These are phyloP conservation scores for Gouania willdenowi DNA, from an alignment of 2,797 vertebrate species.

Conservation along the genomic window DNA sequence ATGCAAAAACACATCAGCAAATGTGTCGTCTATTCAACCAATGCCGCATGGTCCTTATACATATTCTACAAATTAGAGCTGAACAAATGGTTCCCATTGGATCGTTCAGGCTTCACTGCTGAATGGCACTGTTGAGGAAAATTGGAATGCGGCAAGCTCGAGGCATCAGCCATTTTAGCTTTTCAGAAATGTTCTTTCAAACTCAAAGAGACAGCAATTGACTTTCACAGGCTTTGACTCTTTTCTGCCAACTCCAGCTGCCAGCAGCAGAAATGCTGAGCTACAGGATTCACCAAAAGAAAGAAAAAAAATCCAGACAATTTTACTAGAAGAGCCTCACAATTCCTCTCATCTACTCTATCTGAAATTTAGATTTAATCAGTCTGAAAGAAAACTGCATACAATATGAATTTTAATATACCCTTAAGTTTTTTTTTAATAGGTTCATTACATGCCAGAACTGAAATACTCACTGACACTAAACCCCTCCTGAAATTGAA, in stretches of 20 bases:
- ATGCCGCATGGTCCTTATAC: conserved; percentile 33
- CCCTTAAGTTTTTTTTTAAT: conserved; percentile 5
- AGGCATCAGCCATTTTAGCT: conserved; percentile 56
- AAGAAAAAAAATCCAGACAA: background rate
- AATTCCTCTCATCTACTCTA: conserved; percentile 22
- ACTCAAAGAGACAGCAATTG: conserved; percentile 61
- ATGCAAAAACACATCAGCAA: conserved; percentile 70
- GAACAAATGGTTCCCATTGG: conserved; percentile 62
- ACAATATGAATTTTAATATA: conserved; percentile 29
- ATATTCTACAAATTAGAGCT: conserved; percentile 61
- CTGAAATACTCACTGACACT: conserved; percentile 27
- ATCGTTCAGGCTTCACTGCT: conserved; percentile 40
- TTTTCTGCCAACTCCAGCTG: conserved; percentile 42
- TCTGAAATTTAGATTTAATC: conserved; percentile 21
- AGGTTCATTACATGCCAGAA: conserved; percentile 5
- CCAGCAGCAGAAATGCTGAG: conserved; percentile 33
- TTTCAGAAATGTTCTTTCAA: conserved; percentile 50
- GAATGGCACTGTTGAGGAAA: conserved; percentile 36
- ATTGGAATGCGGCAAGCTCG: conserved; percentile 47
- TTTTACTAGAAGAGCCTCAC: conserved; percentile 25
- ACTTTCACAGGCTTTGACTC: conserved; percentile 60
- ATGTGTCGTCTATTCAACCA: conserved; percentile 72
- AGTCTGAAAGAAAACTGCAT: conserved; percentile 8
- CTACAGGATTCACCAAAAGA: conserved; percentile 32
- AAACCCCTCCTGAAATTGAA: too few relatives aligned